Base-by-base conservation (phyloP, 2,797 vertebrate genomes). In the Glossophaga mutica region DNA sequence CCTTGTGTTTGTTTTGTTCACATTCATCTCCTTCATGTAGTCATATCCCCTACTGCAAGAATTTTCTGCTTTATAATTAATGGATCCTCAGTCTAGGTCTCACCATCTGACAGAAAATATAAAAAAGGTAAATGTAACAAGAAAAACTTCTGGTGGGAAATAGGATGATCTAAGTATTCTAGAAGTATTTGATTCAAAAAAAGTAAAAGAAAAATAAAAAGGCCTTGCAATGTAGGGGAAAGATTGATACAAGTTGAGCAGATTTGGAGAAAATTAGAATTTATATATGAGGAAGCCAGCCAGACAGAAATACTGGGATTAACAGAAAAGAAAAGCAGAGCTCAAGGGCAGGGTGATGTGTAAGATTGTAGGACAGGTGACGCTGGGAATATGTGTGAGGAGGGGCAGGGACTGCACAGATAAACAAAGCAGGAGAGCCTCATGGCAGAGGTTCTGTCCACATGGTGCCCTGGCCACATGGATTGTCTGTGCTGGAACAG, bases 41-140 rank as follows among this genome's bases (percentile, higher is more conserved):
- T 32, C 0, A 5, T 44, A 50, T n/a, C 44, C 44, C 62, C 50
- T 89, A 78, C 34, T 88, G 70, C 70, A 88, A 52, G 70, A 71
- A 50, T 70, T 95, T 89, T 68, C 85, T 89, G 42, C 42, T 92
- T 89, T 84, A 84, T 77, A 78, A 88, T 70, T 62, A 88, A 95
- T 26, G 52, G 71, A 62, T 95, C 85, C 76, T 84, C 90, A 92
- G 34, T n/a, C 90, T 78, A 74, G 57, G 0, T 95, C 42, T 95
- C 70, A 70, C 77, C 94, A 92, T 88, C 84, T 92, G 22, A 92
- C 22, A 42, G 39, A 83, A 92, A 95, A 88, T 83, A 95, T 68
- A 24, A 83, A 92, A 87, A 87, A 95, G 42, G 29, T 70, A 88
- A 83, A 82, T 32, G 34, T 88, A 92, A 88, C 22, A 88, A 70